Percentiles rank a stretch among this genome's conserved stretches.
Evolutionary conservation across 2,888 invertebrate species (phyloP).

Genomic region (Heteropelma amictum): DNA sequence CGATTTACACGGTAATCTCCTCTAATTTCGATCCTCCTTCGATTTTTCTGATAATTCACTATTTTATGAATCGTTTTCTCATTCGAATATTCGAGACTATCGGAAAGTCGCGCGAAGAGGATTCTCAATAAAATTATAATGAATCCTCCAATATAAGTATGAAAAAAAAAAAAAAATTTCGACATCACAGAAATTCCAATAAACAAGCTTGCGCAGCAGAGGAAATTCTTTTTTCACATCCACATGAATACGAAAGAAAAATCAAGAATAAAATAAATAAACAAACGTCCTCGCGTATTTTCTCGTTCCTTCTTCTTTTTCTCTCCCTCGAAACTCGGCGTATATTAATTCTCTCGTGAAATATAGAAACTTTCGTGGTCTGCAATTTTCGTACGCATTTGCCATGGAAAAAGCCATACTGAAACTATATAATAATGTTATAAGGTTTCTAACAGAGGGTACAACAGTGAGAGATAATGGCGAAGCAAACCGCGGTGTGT

Average conservation of each 20-base stretch:
- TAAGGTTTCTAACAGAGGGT: background rate
- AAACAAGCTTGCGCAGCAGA: background rate
- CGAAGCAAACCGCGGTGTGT: slow-evolving; percentile 15
- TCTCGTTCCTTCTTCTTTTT: background rate
- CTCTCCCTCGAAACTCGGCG: background rate
- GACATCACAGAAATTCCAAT: no score
- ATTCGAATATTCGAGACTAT: no score
- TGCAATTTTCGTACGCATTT: slow-evolving; percentile 9
- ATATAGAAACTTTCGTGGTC: background rate
- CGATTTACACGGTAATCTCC: no score
- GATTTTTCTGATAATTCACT: no score
- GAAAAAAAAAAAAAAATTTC: no score
- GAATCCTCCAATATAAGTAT: no score
- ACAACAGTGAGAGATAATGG: slow-evolving; percentile 21
- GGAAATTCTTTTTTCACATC: no score
- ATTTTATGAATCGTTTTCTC: no score
- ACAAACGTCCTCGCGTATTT: background rate
- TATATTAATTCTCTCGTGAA: slow-evolving; percentile 40
- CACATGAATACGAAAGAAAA: background rate
- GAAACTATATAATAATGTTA: slow-evolving; percentile 14
- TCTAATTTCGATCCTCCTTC: no score
- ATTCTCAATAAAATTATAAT: no score
- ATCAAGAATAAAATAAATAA: background rate
- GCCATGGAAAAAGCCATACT: background rate
- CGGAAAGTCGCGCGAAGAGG: no score